A percentile compares a stretch with the other conserved stretches of the same genome.
These are phyloP conservation scores for Nephila pilipes DNA, from an alignment of 1,140 invertebrate species.

Conservation along the genomic window DNA sequence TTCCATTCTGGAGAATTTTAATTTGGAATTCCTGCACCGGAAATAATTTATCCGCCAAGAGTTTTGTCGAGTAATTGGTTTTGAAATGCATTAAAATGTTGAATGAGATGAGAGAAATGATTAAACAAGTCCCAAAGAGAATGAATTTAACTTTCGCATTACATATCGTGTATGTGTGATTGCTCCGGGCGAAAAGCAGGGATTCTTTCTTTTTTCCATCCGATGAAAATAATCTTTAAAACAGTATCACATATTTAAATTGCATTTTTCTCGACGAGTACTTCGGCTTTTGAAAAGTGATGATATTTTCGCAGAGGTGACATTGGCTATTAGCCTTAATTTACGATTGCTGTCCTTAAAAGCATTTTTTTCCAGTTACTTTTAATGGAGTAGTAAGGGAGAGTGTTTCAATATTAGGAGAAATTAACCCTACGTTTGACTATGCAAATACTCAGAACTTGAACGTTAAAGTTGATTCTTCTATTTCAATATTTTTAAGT, in stretches of 20 bases:
- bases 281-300: not conserved
- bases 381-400: not conserved
- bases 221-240: not conserved
- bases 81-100: conserved; percentile 66
- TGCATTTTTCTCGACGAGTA: conserved; percentile 15
- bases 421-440: not conserved
- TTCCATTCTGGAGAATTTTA: conserved; percentile 45
- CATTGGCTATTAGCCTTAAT: conserved; percentile 6
- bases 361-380: not conserved
- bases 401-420: conserved; percentile 8
- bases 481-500: not conserved
- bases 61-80: conserved; percentile 67
- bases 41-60: conserved; percentile 53
- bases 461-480: conserved; percentile 3
- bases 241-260: not conserved
- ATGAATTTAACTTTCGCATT: conserved; percentile 49
- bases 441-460: not conserved
- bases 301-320: not conserved
- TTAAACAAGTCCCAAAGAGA: conserved; percentile 51
- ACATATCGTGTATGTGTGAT: conserved; percentile 21
- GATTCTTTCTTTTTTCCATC: not conserved
- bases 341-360: not conserved
- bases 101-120: conserved; percentile 53
- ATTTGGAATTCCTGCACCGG: conserved; percentile 33
- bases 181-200: conserved; percentile 13